Percentiles rank a stretch among this genome's conserved stretches.
phyloP scores from a whole-genome alignment of 2,113 vertebrate genomes.

The Halcyon malimbica region DNA sequence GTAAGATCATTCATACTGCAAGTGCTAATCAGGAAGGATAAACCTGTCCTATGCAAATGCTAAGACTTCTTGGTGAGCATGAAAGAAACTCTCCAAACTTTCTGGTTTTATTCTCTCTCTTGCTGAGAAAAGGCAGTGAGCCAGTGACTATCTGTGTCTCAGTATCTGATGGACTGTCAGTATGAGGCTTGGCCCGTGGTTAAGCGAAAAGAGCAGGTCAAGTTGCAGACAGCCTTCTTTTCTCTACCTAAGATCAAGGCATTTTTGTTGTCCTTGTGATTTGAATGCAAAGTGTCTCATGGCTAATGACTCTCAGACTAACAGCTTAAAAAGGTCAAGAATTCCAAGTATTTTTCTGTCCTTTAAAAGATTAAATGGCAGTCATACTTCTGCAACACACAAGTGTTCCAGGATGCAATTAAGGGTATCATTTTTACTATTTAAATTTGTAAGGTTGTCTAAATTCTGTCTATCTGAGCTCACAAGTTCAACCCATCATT shows the following conservation, averaged over 20 bases:
- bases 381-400: neutral
- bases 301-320: neutral
- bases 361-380: neutral
- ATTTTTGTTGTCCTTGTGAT: neutral
- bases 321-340: neutral
- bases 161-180: neutral
- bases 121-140: neutral
- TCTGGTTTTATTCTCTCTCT: neutral
- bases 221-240: neutral
- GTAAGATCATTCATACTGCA: neutral
- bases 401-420: neutral
- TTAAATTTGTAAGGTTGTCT: neutral
- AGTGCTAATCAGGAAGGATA: neutral
- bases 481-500: accelerated
- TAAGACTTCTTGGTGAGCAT: neutral
- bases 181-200: neutral
- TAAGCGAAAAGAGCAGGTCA: neutral
- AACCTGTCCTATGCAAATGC: neutral
- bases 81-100: neutral
- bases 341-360: neutral
- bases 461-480: neutral
- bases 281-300: neutral
- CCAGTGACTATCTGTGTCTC: neutral
- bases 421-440: neutral
- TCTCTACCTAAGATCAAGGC: neutral